A percentile compares a stretch with the other conserved stretches of the same genome.
phyloP scores from a whole-genome alignment of 2,888 invertebrate species.

The Eupithecia exiguata region DNA sequence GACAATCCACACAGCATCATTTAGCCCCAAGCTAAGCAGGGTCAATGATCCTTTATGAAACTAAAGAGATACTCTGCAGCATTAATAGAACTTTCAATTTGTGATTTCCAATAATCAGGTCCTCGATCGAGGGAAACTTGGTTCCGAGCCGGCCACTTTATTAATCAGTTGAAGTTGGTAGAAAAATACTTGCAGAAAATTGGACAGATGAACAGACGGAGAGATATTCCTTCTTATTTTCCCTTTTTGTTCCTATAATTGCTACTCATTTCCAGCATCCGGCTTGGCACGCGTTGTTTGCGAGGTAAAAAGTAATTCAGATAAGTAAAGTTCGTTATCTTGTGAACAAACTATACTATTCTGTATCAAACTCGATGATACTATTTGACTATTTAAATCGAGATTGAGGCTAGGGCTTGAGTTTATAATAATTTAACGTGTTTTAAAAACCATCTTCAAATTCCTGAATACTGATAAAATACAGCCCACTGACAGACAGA shows the following conservation, averaged over 20 bases:
- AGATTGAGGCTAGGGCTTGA: not conserved
- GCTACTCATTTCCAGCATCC: too few species aligned
- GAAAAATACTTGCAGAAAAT: not conserved
- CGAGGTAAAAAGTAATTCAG: not conserved
- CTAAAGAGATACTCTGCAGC: not conserved
- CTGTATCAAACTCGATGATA: not conserved
- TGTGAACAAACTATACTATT: not conserved
- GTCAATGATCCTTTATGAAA: not conserved
- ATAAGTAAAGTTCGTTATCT: not conserved
- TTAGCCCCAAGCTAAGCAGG: too few species aligned
- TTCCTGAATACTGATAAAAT: too few species aligned
- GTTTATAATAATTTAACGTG: too few species aligned
- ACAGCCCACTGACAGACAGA: too few species aligned
- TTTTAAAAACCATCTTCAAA: too few species aligned
- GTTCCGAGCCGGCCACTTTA: slow-evolving; percentile 26
- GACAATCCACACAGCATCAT: not conserved
- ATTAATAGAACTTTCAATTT: slow-evolving; percentile 30
- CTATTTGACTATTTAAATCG: too few species aligned
- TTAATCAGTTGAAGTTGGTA: slow-evolving; percentile 27
- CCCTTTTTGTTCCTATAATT: too few species aligned
- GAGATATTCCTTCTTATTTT: too few species aligned
- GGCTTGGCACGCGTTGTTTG: not conserved
- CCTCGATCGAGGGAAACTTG: slow-evolving; percentile 15
- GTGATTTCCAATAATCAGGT: slow-evolving; percentile 25
- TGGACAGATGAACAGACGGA: not conserved